These are phyloP conservation scores for Coturnix japonica DNA, from an alignment of 2,113 vertebrate species.

Conservation along the genomic window DNA sequence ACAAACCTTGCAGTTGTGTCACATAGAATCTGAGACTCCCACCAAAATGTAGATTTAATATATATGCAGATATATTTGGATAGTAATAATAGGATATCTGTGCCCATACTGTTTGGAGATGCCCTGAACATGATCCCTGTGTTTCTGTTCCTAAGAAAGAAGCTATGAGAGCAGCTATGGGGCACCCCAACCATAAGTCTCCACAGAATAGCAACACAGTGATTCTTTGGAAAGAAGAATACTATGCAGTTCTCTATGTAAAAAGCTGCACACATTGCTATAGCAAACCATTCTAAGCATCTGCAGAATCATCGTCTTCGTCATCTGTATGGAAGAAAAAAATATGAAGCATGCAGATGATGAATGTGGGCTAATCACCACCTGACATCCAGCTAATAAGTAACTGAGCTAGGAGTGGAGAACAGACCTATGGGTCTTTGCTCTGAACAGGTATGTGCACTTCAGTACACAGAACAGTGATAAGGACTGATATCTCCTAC, in stretches of 20 bases:
- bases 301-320: neutral
- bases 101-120: neutral
- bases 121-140: neutral
- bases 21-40: neutral
- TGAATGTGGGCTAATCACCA: neutral
- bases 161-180: neutral
- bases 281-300: neutral
- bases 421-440: neutral
- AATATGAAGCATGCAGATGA: neutral
- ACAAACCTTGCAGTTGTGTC: neutral
- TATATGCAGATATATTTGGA: neutral
- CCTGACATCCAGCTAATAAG: neutral
- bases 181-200: neutral
- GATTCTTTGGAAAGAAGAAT: neutral
- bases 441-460: neutral
- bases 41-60: neutral
- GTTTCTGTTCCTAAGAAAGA: neutral
- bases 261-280: neutral
- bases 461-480: neutral
- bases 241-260: neutral
- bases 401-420: neutral
- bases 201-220: neutral
- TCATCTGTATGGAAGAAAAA: neutral
- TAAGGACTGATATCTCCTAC: neutral
- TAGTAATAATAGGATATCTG: neutral